phyloP scores from a whole-genome alignment of 2,113 vertebrate genomes.

The Microtus ochrogaster region DNA sequence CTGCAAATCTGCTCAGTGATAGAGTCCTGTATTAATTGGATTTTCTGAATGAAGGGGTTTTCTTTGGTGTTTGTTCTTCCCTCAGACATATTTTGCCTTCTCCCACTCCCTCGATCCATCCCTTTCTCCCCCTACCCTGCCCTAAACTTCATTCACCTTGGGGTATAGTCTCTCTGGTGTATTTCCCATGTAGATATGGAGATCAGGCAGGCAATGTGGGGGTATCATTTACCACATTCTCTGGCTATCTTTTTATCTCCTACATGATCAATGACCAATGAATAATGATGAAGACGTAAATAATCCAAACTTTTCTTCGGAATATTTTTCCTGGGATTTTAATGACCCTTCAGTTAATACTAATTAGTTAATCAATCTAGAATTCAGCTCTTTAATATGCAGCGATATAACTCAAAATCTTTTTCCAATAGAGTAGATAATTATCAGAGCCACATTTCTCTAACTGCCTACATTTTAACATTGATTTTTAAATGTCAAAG shows the following conservation, averaged over 20 bases:
- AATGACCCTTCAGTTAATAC: neutral
- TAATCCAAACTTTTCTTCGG: neutral
- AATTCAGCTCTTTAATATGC: neutral
- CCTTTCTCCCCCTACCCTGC: too few relatives aligned
- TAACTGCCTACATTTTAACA: neutral
- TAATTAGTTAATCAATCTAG: neutral
- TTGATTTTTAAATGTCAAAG: slow-evolving; percentile 1
- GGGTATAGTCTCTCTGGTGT: neutral
- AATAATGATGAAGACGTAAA: neutral
- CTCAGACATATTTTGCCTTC: neutral
- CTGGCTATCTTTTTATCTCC: neutral
- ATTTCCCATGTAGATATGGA: neutral
- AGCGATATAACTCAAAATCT: neutral
- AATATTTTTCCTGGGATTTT: neutral
- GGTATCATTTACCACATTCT: neutral
- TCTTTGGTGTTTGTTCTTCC: neutral
- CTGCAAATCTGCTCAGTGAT: neutral
- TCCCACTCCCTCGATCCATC: neutral
- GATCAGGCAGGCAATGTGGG: neutral
- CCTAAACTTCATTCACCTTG: neutral
- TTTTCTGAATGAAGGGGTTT: neutral
- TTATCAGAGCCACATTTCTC: neutral
- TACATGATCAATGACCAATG: neutral
- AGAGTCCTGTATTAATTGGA: neutral
- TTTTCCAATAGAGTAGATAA: neutral